phyloP scores from a whole-genome alignment of 2,888 invertebrate species.

The Metalampra italica region DNA sequence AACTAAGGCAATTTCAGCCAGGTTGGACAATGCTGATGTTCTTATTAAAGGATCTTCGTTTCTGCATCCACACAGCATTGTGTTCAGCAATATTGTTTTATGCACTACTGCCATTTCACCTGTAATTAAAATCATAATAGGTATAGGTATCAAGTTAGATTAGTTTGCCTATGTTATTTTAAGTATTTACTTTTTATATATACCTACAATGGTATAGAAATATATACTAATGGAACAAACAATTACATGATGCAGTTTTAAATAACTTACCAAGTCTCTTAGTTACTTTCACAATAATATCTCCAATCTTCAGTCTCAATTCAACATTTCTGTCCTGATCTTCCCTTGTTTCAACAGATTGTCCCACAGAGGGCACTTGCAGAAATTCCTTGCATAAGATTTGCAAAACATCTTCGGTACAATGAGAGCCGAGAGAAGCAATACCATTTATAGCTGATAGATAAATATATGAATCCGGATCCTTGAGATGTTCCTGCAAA shows the following conservation, averaged over 20 bases:
- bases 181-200: no score
- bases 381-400: slow-evolving; percentile 83
- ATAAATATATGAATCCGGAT: slow-evolving; percentile 90
- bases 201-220: no score
- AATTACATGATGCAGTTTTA: no score
- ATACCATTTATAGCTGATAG: slow-evolving; percentile 87
- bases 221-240: no score
- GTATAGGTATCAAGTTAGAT: not conserved
- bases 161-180: no score
- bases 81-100: slow-evolving; percentile 83
- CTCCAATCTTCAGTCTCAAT: slow-evolving; percentile 87
- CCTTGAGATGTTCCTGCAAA: slow-evolving; percentile 83
- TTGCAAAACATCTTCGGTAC: slow-evolving; percentile 83
- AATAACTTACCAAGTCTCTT: slow-evolving; percentile 81
- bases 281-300: slow-evolving; percentile 86
- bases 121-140: slow-evolving; percentile 35
- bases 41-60: slow-evolving; percentile 86
- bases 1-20: slow-evolving; percentile 88
- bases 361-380: slow-evolving; percentile 34
- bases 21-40: slow-evolving; percentile 89
- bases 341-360: slow-evolving; percentile 37
- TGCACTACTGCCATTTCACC: slow-evolving; percentile 85
- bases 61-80: slow-evolving; percentile 83
- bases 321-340: slow-evolving; percentile 70
- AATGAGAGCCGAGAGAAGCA: slow-evolving; percentile 81